phyloP scores from a whole-genome alignment of 2,113 vertebrate species.

The Hippotragus niger region DNA sequence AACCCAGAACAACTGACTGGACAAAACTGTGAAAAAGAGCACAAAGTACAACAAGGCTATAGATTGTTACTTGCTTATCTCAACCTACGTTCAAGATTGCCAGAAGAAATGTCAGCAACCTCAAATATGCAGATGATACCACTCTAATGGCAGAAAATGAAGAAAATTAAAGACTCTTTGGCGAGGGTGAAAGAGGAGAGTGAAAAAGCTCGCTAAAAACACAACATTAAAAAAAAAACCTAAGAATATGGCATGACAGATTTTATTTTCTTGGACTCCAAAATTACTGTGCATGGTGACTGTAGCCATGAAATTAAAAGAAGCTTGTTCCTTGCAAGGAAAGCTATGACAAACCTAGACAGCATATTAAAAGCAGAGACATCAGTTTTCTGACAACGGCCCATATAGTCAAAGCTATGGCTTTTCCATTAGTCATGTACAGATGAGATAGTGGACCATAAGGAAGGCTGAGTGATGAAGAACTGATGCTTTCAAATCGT shows the following conservation, averaged over 20 bases:
- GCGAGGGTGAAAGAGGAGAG: neutral
- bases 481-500: neutral
- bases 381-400: neutral
- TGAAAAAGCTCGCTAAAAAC: neutral
- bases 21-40: neutral
- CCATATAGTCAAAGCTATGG: neutral
- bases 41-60: neutral
- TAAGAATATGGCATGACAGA: neutral
- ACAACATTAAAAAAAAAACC: neutral
- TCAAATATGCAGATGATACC: neutral
- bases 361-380: neutral
- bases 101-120: neutral
- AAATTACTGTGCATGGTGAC: neutral
- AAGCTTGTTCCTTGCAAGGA: neutral
- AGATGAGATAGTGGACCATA: neutral
- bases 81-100: neutral
- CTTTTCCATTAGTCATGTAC: neutral
- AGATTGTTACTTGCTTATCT: neutral
- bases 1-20: neutral
- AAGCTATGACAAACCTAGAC: neutral
- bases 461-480: neutral
- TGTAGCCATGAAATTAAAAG: neutral
- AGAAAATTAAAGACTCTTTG: neutral
- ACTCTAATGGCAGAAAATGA: neutral
- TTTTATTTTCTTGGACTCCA: neutral